A percentile compares a stretch with the other conserved stretches of the same genome.
These are phyloP conservation scores for Apodemia zela DNA, from an alignment of 2,888 invertebrate species.

Conservation along the genomic window DNA sequence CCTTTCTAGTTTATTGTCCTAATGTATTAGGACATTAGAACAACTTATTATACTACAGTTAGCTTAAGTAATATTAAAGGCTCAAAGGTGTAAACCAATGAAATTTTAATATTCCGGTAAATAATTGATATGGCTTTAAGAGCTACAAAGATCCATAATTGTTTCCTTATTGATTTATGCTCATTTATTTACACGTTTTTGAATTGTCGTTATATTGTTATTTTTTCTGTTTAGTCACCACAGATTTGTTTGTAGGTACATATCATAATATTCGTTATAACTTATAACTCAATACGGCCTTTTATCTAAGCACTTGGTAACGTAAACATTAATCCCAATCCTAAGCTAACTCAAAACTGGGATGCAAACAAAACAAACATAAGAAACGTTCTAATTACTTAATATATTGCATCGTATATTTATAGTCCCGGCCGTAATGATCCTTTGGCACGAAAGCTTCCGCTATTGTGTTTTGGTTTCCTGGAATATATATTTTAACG, in stretches of 20 bases:
- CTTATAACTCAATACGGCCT: not conserved
- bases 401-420: conserved; percentile 5
- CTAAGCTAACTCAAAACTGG: not conserved
- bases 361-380: not conserved
- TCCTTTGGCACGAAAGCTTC: conserved; percentile 2
- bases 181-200: too few species aligned
- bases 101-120: too few species aligned
- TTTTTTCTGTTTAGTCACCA: too few species aligned
- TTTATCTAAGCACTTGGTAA: not conserved
- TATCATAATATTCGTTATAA: not conserved
- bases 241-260: too few species aligned
- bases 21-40: not conserved
- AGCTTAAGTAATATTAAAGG: too few species aligned
- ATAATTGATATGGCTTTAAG: too few species aligned
- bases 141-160: too few species aligned
- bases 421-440: not conserved
- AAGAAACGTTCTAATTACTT: not conserved
- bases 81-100: too few species aligned
- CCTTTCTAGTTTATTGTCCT: not conserved
- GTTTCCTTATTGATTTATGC: too few species aligned
- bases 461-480: not conserved
- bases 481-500: too few species aligned
- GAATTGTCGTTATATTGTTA: too few species aligned
- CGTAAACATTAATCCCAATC: not conserved
- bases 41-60: too few species aligned